Conservation (phyloP, 2,113 vertebrate species). For the Phasianus colchicus region DNA sequence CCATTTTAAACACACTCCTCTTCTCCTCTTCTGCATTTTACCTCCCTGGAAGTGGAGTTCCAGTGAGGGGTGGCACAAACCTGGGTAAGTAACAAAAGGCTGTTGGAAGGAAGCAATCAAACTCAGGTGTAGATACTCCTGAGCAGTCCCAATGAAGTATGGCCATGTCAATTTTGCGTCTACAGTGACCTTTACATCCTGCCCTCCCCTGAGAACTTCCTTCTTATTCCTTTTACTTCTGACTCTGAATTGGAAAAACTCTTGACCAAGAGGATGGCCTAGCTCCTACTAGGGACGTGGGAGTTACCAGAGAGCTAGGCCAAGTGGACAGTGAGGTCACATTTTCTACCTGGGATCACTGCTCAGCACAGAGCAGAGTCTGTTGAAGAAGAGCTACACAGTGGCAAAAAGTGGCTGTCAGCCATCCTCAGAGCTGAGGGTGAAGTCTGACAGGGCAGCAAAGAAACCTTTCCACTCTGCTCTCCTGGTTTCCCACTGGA, state of each 20-base stretch:
- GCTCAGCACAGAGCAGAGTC: neutral
- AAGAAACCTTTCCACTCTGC: neutral
- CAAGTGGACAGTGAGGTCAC: neutral
- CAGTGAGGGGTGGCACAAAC: neutral
- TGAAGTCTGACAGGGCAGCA: neutral
- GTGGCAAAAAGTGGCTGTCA: neutral
- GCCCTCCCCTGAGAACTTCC: neutral
- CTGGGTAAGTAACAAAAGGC: neutral
- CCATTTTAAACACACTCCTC: fast-evolving
- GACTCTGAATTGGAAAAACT: neutral
- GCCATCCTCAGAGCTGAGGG: neutral
- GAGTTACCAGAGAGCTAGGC: neutral
- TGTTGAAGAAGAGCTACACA: neutral
- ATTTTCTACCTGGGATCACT: neutral
- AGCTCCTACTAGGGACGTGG: neutral
- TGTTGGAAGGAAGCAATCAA: neutral
- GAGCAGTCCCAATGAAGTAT: neutral
- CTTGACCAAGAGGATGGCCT: neutral
- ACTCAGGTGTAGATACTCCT: neutral
- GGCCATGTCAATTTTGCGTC: fast-evolving
- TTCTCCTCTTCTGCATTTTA: neutral
- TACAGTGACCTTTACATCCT: neutral
- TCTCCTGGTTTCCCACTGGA: neutral
- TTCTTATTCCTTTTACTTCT: neutral
- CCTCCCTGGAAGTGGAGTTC: neutral